These are phyloP conservation scores for Teleiodes luculella DNA, from an alignment of 2,888 invertebrate species.

Conservation along the genomic window DNA sequence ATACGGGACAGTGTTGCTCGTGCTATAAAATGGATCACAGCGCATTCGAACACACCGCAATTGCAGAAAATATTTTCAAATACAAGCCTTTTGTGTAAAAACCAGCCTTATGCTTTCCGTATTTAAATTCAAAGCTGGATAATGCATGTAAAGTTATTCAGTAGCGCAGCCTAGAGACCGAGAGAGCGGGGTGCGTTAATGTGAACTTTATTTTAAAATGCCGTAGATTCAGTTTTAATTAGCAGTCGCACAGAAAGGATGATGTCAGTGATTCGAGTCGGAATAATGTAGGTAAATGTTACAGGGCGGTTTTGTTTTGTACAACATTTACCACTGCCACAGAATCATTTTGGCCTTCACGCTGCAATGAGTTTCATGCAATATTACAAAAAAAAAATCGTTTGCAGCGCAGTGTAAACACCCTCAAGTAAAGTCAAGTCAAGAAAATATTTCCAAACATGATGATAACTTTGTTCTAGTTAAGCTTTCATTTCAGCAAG, in stretches of 20 bases:
- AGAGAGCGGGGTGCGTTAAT: not conserved
- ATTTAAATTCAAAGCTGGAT: constrained; percentile 6
- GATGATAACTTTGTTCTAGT: too few species aligned
- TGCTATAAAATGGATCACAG: constrained; percentile 23
- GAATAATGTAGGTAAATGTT: constrained; percentile 28
- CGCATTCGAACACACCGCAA: constrained; percentile 14
- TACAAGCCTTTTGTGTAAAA: not conserved
- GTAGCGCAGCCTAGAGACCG: constrained; percentile 3
- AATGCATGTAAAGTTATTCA: constrained; percentile 5
- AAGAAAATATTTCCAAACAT: too few species aligned
- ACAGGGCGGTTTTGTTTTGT: constrained; percentile 28
- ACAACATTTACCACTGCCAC: constrained; percentile 24
- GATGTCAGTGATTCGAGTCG: not conserved
- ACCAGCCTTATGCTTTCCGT: not conserved
- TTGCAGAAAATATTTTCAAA: constrained; percentile 9
- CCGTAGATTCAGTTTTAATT: not conserved
- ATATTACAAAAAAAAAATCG: not conserved
- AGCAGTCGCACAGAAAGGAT: not conserved
- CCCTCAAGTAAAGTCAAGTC: too few species aligned
- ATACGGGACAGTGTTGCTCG: constrained; percentile 27
- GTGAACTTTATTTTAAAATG: not conserved
- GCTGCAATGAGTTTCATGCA: not conserved
- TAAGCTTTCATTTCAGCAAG: too few species aligned
- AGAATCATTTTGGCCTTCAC: constrained; percentile 9
- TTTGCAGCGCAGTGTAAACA: too few species aligned